Evolutionary conservation across 2,113 vertebrate genomes (phyloP).

Genomic region (Halichoeres trimaculatus): DNA sequence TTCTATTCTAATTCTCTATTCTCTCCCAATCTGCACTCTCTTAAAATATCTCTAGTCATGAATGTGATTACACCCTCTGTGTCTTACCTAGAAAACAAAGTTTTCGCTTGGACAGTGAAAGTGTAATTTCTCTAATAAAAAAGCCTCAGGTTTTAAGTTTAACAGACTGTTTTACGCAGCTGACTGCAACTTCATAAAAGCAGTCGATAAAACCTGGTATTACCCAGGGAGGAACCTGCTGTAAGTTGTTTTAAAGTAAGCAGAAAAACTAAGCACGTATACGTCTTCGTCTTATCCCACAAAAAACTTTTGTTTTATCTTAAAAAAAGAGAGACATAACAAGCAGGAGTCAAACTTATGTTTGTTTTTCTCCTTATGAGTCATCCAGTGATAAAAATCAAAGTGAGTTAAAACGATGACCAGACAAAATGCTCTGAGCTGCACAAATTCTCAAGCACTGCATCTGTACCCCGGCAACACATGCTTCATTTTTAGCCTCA

Average conservation of each 20-base stretch:
- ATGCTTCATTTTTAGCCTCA: conserved; percentile 61
- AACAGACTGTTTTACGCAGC: conserved; percentile 22
- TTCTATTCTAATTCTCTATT: too few species aligned
- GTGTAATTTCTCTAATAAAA: background rate
- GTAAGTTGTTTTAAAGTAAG: background rate
- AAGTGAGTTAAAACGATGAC: conserved; percentile 31
- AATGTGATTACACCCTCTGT: too few species aligned
- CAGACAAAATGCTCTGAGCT: conserved; percentile 36
- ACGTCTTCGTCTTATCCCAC: background rate
- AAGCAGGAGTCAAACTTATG: background rate
- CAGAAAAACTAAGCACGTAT: background rate
- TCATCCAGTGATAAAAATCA: conserved; percentile 39
- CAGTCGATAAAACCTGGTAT: conserved; percentile 27
- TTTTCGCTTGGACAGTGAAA: background rate
- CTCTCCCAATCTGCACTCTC: too few species aligned
- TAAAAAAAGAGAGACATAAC: background rate
- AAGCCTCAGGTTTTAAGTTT: conserved; percentile 14
- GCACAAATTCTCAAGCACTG: conserved; percentile 18
- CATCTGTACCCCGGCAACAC: conserved; percentile 50
- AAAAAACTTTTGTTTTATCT: background rate
- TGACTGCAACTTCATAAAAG: conserved; percentile 27
- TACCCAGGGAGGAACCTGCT: background rate
- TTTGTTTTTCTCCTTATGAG: conserved; percentile 2
- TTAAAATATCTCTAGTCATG: too few species aligned
- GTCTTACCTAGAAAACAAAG: background rate